These are phyloP conservation scores for Brachypalpus laphriformis DNA, from an alignment of 2,888 invertebrate species.

Conservation along the genomic window DNA sequence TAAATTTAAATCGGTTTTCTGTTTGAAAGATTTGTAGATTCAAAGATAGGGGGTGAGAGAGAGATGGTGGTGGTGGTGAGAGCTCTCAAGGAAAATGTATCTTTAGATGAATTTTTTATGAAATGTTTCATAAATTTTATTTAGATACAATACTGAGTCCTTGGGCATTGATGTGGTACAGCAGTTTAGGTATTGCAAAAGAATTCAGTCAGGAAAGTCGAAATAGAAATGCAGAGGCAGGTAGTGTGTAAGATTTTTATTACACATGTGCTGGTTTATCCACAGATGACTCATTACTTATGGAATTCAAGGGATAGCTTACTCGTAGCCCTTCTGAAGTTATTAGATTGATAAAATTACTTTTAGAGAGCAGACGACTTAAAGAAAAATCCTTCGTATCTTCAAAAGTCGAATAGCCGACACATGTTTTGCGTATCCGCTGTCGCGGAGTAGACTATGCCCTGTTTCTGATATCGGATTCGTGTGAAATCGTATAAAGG, in stretches of 20 bases:
- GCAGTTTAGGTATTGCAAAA: background rate
- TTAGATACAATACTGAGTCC: background rate
- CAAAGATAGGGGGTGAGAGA: background rate
- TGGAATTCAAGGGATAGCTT: background rate
- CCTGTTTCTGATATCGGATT: no score
- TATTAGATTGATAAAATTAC: no score
- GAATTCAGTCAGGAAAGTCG: background rate
- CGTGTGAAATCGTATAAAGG: no score
- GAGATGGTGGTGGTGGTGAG: background rate
- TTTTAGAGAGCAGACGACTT: no score
- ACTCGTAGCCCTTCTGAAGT: no score
- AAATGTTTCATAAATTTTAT: background rate
- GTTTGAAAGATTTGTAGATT: background rate
- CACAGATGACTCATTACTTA: background rate
- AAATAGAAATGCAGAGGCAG: background rate
- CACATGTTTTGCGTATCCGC: no score
- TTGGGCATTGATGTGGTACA: background rate
- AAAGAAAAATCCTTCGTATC: no score
- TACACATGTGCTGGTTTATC: background rate
- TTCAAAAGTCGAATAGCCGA: no score
- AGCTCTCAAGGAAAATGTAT: background rate
- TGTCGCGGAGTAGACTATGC: no score
- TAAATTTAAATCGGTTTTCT: slow-evolving; percentile 13
- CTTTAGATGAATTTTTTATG: background rate
- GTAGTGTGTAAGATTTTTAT: background rate